phyloP scores from a whole-genome alignment of 2,797 vertebrate genomes.

The Zalophus californianus region DNA sequence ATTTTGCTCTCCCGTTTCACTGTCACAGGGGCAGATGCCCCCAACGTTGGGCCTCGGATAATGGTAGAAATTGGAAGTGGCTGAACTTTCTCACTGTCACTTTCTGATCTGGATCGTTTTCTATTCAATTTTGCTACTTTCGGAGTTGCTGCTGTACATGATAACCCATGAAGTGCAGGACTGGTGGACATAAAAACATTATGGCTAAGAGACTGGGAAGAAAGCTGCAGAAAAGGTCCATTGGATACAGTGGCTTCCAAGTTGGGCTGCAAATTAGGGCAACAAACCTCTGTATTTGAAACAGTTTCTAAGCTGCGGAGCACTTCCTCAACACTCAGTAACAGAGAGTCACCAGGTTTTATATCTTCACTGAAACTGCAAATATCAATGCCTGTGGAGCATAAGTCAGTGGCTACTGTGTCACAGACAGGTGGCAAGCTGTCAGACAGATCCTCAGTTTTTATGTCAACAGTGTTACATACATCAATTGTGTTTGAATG shows the following conservation, averaged over 20 bases:
- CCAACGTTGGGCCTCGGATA: slow-evolving; percentile 91
- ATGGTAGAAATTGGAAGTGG: slow-evolving; percentile 97
- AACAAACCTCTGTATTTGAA: slow-evolving; percentile 90
- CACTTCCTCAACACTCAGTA: slow-evolving; percentile 98
- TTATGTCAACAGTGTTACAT: slow-evolving; percentile 90
- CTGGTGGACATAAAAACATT: slow-evolving; percentile 90
- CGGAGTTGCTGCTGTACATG: slow-evolving; percentile 91
- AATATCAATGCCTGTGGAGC: slow-evolving; percentile 92
- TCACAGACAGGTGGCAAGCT: slow-evolving; percentile 93
- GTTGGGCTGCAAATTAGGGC: slow-evolving; percentile 90
- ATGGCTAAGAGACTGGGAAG: slow-evolving; percentile 89
- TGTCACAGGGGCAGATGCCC: slow-evolving; percentile 90
- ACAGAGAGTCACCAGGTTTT: slow-evolving; percentile 93
- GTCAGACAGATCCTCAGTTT: slow-evolving; percentile 91
- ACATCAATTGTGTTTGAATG: slow-evolving; percentile 88
- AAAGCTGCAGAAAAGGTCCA: slow-evolving; percentile 91
- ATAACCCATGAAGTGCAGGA: slow-evolving; percentile 90
- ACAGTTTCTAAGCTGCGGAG: slow-evolving; percentile 97
- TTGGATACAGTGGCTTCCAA: slow-evolving; percentile 91
- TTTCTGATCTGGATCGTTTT: slow-evolving; percentile 98
- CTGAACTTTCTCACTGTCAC: slow-evolving; percentile 98
- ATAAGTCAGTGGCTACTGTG: slow-evolving; percentile 91
- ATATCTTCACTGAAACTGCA: slow-evolving; percentile 94
- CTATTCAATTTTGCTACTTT: slow-evolving; percentile 93
- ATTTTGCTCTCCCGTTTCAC: slow-evolving; percentile 94